Percentiles rank a stretch among this genome's conserved stretches.
Evolutionary conservation across 1,140 invertebrate genomes (phyloP).

Genomic region (Drosophila bipectinata): DNA sequence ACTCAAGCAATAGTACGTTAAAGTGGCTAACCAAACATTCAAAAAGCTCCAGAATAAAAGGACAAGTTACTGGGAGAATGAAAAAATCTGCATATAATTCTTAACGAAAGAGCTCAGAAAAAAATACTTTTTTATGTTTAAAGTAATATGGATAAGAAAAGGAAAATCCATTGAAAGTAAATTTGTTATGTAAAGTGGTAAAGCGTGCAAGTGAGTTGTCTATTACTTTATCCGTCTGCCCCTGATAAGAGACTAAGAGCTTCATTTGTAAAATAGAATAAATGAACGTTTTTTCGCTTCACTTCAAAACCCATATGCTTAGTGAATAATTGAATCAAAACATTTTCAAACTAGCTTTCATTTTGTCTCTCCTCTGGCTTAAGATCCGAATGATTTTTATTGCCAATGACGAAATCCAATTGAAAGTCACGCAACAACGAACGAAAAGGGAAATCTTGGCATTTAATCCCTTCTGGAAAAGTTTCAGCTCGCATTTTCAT

Average conservation of each 20-base stretch:
- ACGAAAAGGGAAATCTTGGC: conserved; percentile 41
- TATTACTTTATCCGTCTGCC: conserved; percentile 18
- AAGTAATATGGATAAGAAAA: conserved; percentile 20
- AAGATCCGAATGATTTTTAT: conserved; percentile 73
- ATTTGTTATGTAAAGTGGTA: conserved; percentile 81
- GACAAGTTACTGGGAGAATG: conserved; percentile 44
- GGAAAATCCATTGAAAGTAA: conserved; percentile 77
- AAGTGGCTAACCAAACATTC: conserved; percentile 41
- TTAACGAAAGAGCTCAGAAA: conserved; percentile 31
- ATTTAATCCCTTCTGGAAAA: conserved; percentile 61
- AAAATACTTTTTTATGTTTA: conserved; percentile 43
- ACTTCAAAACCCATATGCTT: conserved; percentile 7
- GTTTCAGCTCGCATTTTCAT: conserved; percentile 34
- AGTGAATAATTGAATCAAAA: conserved; percentile 72
- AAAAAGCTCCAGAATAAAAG: conserved; percentile 10
- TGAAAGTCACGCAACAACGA: conserved; percentile 52
- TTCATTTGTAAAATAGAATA: conserved; percentile 65
- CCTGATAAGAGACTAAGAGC: conserved; percentile 48
- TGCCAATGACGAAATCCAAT: conserved; percentile 74
- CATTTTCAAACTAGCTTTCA: conserved; percentile 61
- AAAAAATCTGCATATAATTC: conserved; percentile 8
- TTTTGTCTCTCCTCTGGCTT: conserved; percentile 48
- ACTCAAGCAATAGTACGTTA: too few relatives aligned
- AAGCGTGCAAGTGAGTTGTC: conserved; percentile 63
- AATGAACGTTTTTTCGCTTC: background rate